Evolutionary conservation across 2,113 vertebrate genomes (phyloP).

Genomic region (Erinaceus europaeus): DNA sequence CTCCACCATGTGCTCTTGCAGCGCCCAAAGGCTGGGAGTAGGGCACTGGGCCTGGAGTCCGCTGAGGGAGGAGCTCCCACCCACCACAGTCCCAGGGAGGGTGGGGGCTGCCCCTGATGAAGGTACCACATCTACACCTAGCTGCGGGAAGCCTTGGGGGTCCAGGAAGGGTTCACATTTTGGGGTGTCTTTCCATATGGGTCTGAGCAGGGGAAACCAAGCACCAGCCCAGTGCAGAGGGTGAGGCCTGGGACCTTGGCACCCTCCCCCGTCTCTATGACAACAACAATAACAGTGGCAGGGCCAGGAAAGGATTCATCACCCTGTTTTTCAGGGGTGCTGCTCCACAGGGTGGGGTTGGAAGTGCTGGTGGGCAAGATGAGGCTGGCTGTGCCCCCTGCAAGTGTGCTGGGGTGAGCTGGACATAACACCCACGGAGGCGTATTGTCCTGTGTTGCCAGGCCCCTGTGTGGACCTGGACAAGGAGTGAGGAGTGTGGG

Average conservation of each 20-base stretch:
- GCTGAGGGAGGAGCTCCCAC: too few species aligned
- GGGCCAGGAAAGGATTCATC: not conserved
- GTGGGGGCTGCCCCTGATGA: too few species aligned
- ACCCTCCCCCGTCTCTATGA: not conserved
- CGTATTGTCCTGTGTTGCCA: too few species aligned
- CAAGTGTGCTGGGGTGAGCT: too few species aligned
- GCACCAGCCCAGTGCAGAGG: not conserved
- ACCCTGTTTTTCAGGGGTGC: not conserved
- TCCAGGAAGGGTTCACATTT: too few species aligned
- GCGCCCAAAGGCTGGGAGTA: not conserved
- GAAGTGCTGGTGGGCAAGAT: not conserved
- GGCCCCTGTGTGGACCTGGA: not conserved
- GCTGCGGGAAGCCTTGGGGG: too few species aligned
- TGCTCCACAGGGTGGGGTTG: not conserved
- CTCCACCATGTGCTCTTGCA: too few species aligned
- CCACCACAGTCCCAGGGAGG: too few species aligned
- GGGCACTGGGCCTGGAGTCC: accelerated
- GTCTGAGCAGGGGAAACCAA: not conserved
- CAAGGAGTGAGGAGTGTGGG: not conserved
- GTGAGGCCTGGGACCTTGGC: not conserved
- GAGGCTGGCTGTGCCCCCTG: too few species aligned
- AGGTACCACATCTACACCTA: too few species aligned
- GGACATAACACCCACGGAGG: too few species aligned
- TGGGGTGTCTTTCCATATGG: too few species aligned
- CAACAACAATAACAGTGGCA: conserved; percentile 19